Evolutionary conservation across 2,888 invertebrate species (phyloP), one percentile per base, ranked within the genome.

Genomic region (Leptogaster cylindrica): DNA sequence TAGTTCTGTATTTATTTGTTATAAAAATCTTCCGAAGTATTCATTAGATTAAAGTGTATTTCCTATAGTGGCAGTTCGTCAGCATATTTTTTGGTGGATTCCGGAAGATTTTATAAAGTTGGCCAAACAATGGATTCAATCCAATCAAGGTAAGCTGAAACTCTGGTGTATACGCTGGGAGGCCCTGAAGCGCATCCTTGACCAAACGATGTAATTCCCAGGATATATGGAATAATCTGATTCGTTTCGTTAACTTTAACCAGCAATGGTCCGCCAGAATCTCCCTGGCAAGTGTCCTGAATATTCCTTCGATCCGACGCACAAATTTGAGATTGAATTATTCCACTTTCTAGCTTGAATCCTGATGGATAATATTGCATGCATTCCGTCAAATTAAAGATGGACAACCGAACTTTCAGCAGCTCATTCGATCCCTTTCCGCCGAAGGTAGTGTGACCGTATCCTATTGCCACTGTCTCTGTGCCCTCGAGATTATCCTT

Each of bases 221-320:
- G 8, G 28, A 66, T 8, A n/a, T 52, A 66, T n/a, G 52, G 52
- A 55, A 41, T 27, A 14, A 4, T 27, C 23, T 8, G 3, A 2
- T 7, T 4, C 5, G 10, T 18, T 10, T n/a, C 23, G 1, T 1
- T 2, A 36, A 36, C 2, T 10, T 36, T 36, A 1, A 36, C 36
- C 36, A 36, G 4, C 23, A 89, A 76, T 1, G 89, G 88, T 2
- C 88, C 88, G n/a, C 89, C 89, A 7, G 87, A 87, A 78, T 89
- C 88, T 7, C 88, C 88, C 82, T 74, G 73, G 61, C 87, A 87
- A 0, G 86, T 85, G 70, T 87, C 86, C 28, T 79, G 79, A 0
- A 70, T 72, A 65, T 77, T 75, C 1, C 72, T 72, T 7, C 71
- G 72, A 0, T 83, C 81, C 5, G 86, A 86, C 1, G 86, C 86